Conservation (phyloP, 2,888 invertebrate genomes). For the Pilophorus perplexus region DNA sequence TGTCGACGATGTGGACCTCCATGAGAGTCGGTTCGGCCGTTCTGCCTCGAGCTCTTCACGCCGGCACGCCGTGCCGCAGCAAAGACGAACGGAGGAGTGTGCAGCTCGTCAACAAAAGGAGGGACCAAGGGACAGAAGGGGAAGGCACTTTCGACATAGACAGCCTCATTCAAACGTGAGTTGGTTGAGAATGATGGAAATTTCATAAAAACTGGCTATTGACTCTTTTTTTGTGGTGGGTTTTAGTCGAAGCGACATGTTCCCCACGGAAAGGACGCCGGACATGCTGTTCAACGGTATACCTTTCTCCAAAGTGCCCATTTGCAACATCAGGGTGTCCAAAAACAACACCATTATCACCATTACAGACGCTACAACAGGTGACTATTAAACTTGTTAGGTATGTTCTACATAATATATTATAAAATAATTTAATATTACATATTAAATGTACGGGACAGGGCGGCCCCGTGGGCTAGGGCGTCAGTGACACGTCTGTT, state of each 20-base stretch:
- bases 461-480: too few species aligned
- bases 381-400: too few species aligned
- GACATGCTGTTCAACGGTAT: conserved; percentile 70
- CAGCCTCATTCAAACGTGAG: conserved; percentile 49
- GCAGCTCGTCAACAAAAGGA: background rate
- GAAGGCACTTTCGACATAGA: conserved; percentile 72
- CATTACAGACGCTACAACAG: conserved; percentile 65
- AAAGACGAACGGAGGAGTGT: conserved; percentile 26
- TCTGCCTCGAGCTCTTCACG: too few species aligned
- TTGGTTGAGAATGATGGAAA: too few species aligned
- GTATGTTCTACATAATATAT: background rate
- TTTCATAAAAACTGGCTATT: too few species aligned
- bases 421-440: too few species aligned
- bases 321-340: conserved; percentile 77
- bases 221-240: too few species aligned
- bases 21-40: too few species aligned
- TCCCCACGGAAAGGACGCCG: conserved; percentile 72
- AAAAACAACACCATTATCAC: conserved; percentile 85
- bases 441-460: too few species aligned
- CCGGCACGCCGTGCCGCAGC: background rate
- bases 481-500: too few species aligned
- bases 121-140: conserved; percentile 76
- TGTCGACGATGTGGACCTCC: too few species aligned
- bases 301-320: conserved; percentile 74
- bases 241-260: conserved; percentile 64